Conservation (phyloP, 23 tunicate species). For the Ascidia mentula region DNA sequence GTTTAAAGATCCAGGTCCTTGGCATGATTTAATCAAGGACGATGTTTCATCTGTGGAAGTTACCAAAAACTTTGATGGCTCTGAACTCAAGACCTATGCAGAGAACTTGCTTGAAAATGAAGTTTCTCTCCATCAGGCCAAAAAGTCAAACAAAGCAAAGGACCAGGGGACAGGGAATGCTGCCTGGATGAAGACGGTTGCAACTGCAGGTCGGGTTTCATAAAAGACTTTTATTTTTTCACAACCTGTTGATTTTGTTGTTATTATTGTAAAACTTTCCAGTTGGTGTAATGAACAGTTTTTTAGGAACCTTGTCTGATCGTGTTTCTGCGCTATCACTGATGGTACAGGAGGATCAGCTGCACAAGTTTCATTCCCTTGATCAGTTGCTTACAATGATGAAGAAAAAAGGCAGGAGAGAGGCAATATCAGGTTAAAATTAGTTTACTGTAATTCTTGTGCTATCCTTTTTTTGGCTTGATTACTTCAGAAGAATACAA, state of each 20-base stretch:
- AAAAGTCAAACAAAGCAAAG: background rate
- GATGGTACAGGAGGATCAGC: slow-evolving; percentile 54
- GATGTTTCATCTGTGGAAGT: background rate
- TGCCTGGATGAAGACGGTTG: slow-evolving; percentile 53
- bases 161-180: slow-evolving; percentile 28
- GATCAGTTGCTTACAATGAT: slow-evolving; percentile 45
- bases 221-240: too few species aligned
- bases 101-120: slow-evolving; percentile 36
- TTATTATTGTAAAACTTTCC: background rate
- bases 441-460: too few species aligned
- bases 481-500: too few species aligned
- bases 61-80: slow-evolving; percentile 6
- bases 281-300: too few species aligned
- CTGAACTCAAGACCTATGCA: slow-evolving; percentile 15
- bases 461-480: too few species aligned
- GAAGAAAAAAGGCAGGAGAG: slow-evolving; percentile 71
- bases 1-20: background rate
- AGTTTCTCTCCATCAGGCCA: slow-evolving; percentile 3
- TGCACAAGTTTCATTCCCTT: slow-evolving; percentile 64
- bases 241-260: too few species aligned
- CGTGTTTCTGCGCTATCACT: slow-evolving; percentile 65
- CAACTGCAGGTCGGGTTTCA: slow-evolving; percentile 34
- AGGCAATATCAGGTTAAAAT: slow-evolving; percentile 42
- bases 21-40: slow-evolving; percentile 4
- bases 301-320: slow-evolving; percentile 78